phyloP scores from a whole-genome alignment of 2,888 invertebrate species.

The Hirtodrosophila histrioides region DNA sequence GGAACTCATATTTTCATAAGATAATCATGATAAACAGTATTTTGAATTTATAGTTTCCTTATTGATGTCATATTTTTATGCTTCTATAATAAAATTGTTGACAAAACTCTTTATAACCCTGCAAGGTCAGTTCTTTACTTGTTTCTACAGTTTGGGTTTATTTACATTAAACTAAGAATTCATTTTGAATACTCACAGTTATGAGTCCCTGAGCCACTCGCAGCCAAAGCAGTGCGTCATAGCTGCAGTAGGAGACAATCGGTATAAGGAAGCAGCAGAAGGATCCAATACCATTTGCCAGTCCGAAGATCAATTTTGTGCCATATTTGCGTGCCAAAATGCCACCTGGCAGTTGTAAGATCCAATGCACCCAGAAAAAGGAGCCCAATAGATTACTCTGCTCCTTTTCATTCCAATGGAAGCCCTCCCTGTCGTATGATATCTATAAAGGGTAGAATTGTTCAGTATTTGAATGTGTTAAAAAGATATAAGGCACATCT shows the following conservation, averaged over 20 bases:
- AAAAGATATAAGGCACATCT: no score
- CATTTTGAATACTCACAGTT: conserved; percentile 85
- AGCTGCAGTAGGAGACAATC: conserved; percentile 86
- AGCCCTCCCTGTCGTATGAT: conserved; percentile 80
- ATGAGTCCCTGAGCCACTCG: conserved; percentile 89
- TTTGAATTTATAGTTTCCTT: no score
- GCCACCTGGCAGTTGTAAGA: conserved; percentile 90
- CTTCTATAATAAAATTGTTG: no score
- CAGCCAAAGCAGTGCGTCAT: conserved; percentile 86
- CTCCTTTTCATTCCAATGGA: conserved; percentile 88
- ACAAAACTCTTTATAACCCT: no score
- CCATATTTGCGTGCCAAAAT: conserved; percentile 88
- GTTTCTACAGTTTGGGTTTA: no score
- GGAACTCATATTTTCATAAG: no score
- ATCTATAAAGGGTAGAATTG: conserved; percentile 57
- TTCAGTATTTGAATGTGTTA: background rate
- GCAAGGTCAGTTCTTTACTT: no score
- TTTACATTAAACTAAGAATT: no score
- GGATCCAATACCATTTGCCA: conserved; percentile 87
- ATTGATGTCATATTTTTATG: no score
- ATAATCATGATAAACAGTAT: no score
- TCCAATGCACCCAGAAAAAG: conserved; percentile 90
- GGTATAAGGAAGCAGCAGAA: conserved; percentile 89
- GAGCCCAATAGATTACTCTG: conserved; percentile 88
- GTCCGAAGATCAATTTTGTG: conserved; percentile 89